phyloP scores from a whole-genome alignment of 2,113 vertebrate species.

The Rhinoptilus africanus region DNA sequence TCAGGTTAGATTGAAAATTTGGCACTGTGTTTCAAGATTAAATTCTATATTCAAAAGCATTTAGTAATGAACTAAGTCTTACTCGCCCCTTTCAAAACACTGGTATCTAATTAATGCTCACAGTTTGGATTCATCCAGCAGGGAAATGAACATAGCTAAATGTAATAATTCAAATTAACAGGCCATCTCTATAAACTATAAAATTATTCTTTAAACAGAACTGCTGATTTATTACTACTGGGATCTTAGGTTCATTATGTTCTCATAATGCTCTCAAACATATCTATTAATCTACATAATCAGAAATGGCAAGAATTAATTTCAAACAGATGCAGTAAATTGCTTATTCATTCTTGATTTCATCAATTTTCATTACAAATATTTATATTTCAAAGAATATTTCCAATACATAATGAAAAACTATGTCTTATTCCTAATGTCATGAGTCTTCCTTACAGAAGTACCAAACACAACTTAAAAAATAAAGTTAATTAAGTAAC shows the following conservation, averaged over 20 bases:
- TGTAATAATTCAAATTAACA: slow-evolving; percentile 27
- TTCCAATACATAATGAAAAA: background rate
- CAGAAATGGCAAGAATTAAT: slow-evolving; percentile 33
- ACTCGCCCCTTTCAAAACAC: background rate
- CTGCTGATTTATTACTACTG: slow-evolving; percentile 33
- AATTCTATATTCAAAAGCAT: background rate
- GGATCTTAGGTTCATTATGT: slow-evolving; percentile 37
- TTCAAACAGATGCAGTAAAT: background rate
- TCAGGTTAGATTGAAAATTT: background rate
- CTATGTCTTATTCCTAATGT: background rate
- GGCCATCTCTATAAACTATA: slow-evolving; percentile 15
- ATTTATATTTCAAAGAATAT: background rate
- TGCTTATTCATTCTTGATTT: slow-evolving; percentile 3
- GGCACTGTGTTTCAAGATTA: background rate
- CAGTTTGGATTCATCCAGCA: slow-evolving; percentile 39
- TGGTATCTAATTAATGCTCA: slow-evolving; percentile 41
- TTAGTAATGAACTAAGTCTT: slow-evolving; percentile 40
- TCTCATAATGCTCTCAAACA: slow-evolving; percentile 35
- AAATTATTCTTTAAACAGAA: slow-evolving; percentile 26
- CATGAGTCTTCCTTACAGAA: background rate
- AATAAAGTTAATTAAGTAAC: background rate
- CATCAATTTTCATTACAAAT: background rate
- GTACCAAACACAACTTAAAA: background rate
- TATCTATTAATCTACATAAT: slow-evolving; percentile 40
- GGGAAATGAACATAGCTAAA: slow-evolving; percentile 24